Base-by-base conservation (phyloP, 2,797 vertebrate genomes). In the Telmatherina bonti region DNA sequence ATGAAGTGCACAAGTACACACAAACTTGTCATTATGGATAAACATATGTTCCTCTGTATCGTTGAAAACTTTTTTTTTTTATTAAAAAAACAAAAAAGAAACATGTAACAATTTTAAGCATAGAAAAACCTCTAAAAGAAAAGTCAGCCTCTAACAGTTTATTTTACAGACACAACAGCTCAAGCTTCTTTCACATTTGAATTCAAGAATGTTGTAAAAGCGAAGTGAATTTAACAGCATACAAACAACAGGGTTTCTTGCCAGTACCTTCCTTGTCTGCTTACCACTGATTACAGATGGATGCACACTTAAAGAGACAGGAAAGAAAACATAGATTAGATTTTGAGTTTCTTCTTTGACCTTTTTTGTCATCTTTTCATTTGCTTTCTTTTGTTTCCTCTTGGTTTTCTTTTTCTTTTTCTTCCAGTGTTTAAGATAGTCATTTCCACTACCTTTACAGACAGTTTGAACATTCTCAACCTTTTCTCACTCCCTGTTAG, bases 281-380 rank as follows among this genome's bases (percentile, higher is more conserved):
- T 60, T 43, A 78, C 76, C 80, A 53, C 36, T 71, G 61, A 36
- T 82, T 79, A 70, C 58, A 81, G 67, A 72, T 58, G 43, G 45
- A 31, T 20, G 63, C 57, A 63, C 7, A 31, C 62, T 57, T 1
- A 62, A 70, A 65, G 27, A 64, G 51, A 9, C 51, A 54, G 52
- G 57, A 76, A 61, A 78, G 69, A 80, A 79, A 72, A 45, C 29
- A 27, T 29, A 55, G 55, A 27, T 33, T n/a, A 3, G 38, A 72
- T 55, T 72, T 71, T 71, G 36, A 72, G 49, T 47, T 20, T 15
- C 2, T 74, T 70, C 16, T 38, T 0, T 33, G 31, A 5, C n/a
- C 24, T 53, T 9, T 30, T 76, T 57, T 30, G 3, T 62, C 56
- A 18, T 58, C 22, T 43, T 55, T 22, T 31, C 11, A 22, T 27